A percentile compares a stretch with the other conserved stretches of the same genome.
phyloP scores from a whole-genome alignment of 2,113 vertebrate genomes.

The Ageneiosus marmoratus region DNA sequence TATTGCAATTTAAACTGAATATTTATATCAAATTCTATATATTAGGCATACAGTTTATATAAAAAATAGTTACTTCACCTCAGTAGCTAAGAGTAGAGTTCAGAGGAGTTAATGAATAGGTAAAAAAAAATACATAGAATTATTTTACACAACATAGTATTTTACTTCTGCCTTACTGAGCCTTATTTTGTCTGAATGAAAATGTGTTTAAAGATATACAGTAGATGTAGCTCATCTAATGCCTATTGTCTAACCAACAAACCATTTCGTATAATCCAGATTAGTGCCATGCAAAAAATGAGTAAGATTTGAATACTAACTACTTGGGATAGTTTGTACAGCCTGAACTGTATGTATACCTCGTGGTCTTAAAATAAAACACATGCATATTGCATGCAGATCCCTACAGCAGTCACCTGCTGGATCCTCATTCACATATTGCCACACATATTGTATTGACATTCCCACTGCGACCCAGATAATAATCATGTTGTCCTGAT shows the following conservation, averaged over 20 bases:
- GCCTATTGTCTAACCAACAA: background rate
- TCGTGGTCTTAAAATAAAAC: background rate
- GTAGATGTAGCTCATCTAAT: background rate
- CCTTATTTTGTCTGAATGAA: background rate
- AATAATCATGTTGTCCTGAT: conserved; percentile 22
- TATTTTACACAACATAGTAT: background rate
- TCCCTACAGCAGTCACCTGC: background rate
- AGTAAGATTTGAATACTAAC: too few species aligned
- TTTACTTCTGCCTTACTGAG: background rate
- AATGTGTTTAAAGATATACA: background rate
- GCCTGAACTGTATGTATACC: background rate
- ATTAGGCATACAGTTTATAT: background rate
- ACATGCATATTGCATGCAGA: background rate
- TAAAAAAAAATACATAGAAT: background rate
- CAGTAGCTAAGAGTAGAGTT: background rate
- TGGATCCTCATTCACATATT: background rate
- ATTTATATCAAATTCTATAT: background rate
- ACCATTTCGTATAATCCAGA: too few species aligned
- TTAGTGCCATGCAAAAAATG: too few species aligned
- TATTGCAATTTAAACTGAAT: too few species aligned
- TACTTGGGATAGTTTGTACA: background rate
- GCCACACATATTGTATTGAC: background rate
- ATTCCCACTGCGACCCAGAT: conserved; percentile 7
- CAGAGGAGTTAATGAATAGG: background rate
- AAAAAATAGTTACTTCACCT: background rate